A percentile compares a stretch with the other conserved stretches of the same genome.
These are phyloP conservation scores for Astyanax mexicanus DNA, from an alignment of 2,797 vertebrate species.

Conservation along the genomic window DNA sequence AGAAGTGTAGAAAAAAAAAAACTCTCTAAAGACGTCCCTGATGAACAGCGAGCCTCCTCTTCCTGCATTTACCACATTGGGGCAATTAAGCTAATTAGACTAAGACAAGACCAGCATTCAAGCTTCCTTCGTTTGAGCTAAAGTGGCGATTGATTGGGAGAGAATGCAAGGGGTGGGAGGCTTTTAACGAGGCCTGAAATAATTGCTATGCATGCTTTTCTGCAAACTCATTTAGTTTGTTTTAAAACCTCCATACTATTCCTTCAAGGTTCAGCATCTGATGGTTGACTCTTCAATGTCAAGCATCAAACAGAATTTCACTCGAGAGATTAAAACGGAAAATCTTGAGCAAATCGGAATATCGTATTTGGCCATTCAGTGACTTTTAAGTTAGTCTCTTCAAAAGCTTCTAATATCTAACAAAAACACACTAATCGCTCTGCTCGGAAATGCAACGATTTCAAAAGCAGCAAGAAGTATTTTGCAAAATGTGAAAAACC, in stretches of 20 bases:
- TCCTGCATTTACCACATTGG: conserved; percentile 64
- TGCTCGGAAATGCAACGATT: neutral
- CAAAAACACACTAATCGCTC: neutral
- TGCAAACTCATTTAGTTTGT: conserved; percentile 75
- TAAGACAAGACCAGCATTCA: conserved; percentile 62
- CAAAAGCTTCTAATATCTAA: neutral
- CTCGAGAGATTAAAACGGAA: neutral
- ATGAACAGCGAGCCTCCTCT: conserved; percentile 57
- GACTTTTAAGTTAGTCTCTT: conserved; percentile 17
- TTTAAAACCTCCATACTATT: conserved; percentile 72
- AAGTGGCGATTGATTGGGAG: conserved; percentile 82
- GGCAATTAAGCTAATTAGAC: conserved; percentile 70
- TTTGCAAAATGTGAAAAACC: conserved; percentile 15
- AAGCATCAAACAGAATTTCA: conserved; percentile 52
- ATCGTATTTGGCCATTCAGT: conserved; percentile 18
- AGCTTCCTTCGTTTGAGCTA: conserved; percentile 75
- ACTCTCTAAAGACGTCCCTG: conserved; percentile 39
- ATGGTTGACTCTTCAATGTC: conserved; percentile 67
- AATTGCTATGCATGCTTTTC: conserved; percentile 81
- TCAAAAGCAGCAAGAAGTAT: conserved; percentile 1
- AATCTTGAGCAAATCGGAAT: conserved; percentile 7
- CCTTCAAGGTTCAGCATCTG: conserved; percentile 67
- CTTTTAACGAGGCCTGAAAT: conserved; percentile 82
- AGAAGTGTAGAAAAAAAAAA: conserved; percentile 39
- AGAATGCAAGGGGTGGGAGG: conserved; percentile 73